Conservation (phyloP, 2,113 vertebrate genomes). For the Xiphophorus hellerii region DNA sequence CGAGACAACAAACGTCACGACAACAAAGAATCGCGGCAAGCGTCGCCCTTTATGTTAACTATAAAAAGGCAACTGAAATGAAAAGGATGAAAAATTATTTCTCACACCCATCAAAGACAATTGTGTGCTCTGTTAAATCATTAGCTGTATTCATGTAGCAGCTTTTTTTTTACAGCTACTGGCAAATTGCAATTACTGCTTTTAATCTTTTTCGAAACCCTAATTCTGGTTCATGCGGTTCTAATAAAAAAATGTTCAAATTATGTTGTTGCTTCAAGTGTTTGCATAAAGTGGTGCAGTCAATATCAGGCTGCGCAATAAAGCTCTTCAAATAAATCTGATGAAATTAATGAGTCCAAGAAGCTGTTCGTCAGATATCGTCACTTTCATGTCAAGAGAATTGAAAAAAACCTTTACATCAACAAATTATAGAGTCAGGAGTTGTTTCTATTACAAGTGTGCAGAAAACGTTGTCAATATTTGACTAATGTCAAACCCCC, state of each 20-base stretch:
- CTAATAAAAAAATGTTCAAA: background rate
- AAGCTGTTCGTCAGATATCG: background rate
- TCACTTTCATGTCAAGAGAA: conserved; percentile 23
- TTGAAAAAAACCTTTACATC: conserved; percentile 34
- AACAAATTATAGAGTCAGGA: conserved; percentile 5
- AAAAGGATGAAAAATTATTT: background rate
- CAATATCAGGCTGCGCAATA: too few species aligned
- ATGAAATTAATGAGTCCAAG: too few species aligned
- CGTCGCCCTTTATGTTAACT: too few species aligned
- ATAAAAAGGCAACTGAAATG: too few species aligned
- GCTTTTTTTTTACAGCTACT: background rate
- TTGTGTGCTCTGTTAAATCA: background rate
- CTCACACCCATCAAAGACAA: background rate
- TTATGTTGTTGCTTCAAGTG: background rate
- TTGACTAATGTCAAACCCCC: too few species aligned
- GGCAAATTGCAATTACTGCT: background rate
- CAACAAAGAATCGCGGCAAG: too few species aligned
- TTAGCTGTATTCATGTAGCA: background rate
- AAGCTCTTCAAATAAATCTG: too few species aligned
- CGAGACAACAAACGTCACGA: too few species aligned
- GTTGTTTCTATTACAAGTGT: conserved; percentile 7
- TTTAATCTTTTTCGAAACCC: background rate
- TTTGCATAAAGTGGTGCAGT: background rate
- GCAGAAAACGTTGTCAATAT: too few species aligned
- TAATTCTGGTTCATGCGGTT: background rate